These are phyloP conservation scores for Scyliorhinus canicula DNA, from an alignment of 2,797 vertebrate genomes.

Conservation along the genomic window DNA sequence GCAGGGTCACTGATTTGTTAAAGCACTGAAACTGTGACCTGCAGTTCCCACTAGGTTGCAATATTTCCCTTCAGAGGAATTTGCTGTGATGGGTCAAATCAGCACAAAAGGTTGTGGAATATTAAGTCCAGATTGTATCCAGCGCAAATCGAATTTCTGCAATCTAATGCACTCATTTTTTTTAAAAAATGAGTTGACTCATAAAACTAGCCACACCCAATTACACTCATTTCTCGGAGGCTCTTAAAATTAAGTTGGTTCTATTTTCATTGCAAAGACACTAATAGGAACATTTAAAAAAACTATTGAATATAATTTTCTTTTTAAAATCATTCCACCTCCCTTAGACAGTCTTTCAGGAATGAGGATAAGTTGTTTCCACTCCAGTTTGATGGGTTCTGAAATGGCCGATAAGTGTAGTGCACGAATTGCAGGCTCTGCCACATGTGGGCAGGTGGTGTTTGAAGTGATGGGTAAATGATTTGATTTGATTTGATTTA, in stretches of 20 bases:
- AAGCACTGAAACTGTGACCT: neutral
- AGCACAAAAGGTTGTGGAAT: neutral
- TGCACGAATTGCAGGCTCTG: neutral
- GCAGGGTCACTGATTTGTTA: neutral
- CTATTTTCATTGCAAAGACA: neutral
- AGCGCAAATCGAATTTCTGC: neutral
- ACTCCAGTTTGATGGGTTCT: neutral
- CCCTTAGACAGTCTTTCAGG: neutral
- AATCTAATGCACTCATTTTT: neutral
- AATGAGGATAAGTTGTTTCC: neutral
- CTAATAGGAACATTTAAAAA: neutral
- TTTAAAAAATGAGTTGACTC: neutral
- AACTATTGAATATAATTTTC: neutral
- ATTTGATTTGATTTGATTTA: no score
- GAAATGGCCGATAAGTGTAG: neutral
- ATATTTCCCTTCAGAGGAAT: neutral
- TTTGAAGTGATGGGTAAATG: neutral
- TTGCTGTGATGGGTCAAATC: neutral
- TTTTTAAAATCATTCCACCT: neutral
- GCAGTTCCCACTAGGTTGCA: neutral
- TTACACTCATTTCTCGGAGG: neutral
- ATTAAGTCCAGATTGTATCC: no score
- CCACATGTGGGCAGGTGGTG: neutral
- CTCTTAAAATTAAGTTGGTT: neutral
- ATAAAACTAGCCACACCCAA: neutral